Evolutionary conservation across 2,797 vertebrate genomes (phyloP), one percentile per base, ranked within the genome.

Genomic region (Enteromius anoplus): DNA sequence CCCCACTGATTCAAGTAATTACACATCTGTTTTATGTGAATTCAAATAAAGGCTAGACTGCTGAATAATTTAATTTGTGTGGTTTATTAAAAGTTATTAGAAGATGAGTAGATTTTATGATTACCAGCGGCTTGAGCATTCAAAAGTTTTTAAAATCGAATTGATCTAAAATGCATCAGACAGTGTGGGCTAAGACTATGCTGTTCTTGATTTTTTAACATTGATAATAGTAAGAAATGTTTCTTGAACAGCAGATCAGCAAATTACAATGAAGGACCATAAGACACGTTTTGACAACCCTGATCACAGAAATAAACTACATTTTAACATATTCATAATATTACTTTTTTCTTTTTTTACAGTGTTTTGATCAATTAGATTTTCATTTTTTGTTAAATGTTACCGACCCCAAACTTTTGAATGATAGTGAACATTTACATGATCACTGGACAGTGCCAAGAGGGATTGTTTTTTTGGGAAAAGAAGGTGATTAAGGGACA

Each of bases 401-500:
- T n/a, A 32, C 32, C 32, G 32, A 34, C 19, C 5, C 5, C 34
- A 42, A 69, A 69, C 64, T 66, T 66, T 66, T 21, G 64, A 66
- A 66, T 2, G 7, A 4, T 37, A 37, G 32, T 14, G 21, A 42
- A 23, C 37, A 23, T 23, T 45, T 12, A 42, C n/a, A 3, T 66
- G 9, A 66, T 34, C 32, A 66, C 2, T 37, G 5, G 34, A 37
- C 34, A 5, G 34, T 37, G 34, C 34, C 34, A 37, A 66, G 29
- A 68, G 64, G 89, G 75, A 66, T 51, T 60, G 49, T 71, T 32
- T 51, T 82, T 40, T 49, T 49, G 37, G 58, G 47, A 12, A 26
- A 47, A 37, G 70, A 26, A 23, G 70, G 76, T 64, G 23, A 77
- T 19, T 51, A 6, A 32, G 9, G 45, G 23, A 62, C 42, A 85